Evolutionary conservation across 2,797 vertebrate genomes (phyloP).

Genomic region (Scyliorhinus canicula): DNA sequence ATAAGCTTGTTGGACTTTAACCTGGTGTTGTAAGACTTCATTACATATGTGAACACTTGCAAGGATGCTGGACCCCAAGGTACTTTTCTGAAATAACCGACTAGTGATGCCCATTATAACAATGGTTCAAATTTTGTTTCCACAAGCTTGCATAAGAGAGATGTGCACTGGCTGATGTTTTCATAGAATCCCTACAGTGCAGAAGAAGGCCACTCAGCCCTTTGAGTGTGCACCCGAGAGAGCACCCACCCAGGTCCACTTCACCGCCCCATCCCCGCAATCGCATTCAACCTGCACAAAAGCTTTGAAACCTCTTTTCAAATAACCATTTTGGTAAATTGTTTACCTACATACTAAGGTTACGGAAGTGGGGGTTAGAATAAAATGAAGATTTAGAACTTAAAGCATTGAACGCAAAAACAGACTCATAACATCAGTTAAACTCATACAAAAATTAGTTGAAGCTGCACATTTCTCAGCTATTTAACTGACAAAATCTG

Average conservation of each 20-base stretch:
- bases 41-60: background rate
- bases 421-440: background rate
- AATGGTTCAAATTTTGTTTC: background rate
- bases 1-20: too few species aligned
- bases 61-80: background rate
- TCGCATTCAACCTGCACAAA: too few species aligned
- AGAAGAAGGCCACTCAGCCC: too few species aligned
- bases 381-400: background rate
- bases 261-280: too few species aligned
- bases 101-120: background rate
- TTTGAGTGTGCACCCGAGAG: too few species aligned
- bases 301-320: background rate
- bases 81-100: background rate
- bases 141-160: background rate
- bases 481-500: background rate
- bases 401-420: background rate
- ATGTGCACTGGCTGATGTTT: background rate
- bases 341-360: background rate
- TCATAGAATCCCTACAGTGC: too few species aligned
- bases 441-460: background rate
- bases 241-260: too few species aligned
- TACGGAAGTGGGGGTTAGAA: background rate
- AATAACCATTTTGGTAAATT: background rate
- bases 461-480: background rate
- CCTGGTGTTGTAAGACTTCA: too few species aligned